Percentiles rank a stretch among this genome's conserved stretches.
These are phyloP conservation scores for Hedya salicella DNA, from an alignment of 2,888 invertebrate genomes.

Conservation along the genomic window DNA sequence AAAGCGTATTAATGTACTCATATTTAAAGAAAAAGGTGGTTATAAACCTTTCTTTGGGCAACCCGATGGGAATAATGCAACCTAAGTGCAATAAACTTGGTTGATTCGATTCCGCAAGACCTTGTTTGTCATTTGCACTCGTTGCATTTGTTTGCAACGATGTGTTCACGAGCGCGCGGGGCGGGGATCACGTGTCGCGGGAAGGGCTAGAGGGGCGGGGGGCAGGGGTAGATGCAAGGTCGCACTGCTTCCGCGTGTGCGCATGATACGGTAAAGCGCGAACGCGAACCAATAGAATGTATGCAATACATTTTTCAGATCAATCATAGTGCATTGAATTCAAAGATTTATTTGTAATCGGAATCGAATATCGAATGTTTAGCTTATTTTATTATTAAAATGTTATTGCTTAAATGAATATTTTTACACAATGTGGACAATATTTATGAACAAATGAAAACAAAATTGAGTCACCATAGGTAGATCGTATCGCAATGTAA, in stretches of 20 bases:
- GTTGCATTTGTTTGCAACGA: conserved; percentile 30
- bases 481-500: too few species aligned
- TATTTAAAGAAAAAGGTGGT: too few species aligned
- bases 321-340: conserved; percentile 5
- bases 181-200: conserved; percentile 27
- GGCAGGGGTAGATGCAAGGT: conserved; percentile 47
- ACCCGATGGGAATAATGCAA: too few species aligned
- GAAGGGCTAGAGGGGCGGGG: conserved; percentile 19
- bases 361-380: too few species aligned
- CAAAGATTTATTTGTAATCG: background rate
- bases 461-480: too few species aligned
- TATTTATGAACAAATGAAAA: too few species aligned
- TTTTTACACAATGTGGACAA: too few species aligned
- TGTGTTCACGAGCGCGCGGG: conserved; percentile 11
- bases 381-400: too few species aligned
- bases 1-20: too few species aligned
- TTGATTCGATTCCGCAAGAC: conserved; percentile 22
- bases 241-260: conserved; percentile 49
- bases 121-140: conserved; percentile 30
- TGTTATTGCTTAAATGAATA: too few species aligned
- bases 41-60: too few species aligned
- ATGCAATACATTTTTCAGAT: conserved; percentile 8
- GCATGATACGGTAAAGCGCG: conserved; percentile 42
- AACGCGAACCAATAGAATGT: conserved; percentile 18
- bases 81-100: background rate